Percentiles rank a stretch among this genome's conserved stretches.
phyloP scores from a whole-genome alignment of 2,888 invertebrate species.

The Alitta virens region DNA sequence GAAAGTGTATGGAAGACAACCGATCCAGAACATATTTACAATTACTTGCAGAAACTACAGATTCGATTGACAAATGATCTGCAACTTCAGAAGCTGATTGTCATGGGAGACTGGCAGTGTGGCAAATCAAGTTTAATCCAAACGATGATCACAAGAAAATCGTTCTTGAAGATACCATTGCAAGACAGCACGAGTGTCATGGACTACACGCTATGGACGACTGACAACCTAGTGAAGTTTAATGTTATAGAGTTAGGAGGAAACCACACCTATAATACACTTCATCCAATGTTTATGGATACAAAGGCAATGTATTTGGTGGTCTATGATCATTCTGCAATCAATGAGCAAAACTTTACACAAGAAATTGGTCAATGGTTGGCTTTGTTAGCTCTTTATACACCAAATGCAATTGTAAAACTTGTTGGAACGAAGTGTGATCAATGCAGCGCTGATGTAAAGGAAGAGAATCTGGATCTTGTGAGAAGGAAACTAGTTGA shows the following conservation, averaged over 20 bases:
- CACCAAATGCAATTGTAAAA: constrained; percentile 50
- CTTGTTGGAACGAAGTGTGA: constrained; percentile 51
- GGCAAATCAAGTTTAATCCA: constrained; percentile 51
- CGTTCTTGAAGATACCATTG: constrained; percentile 33
- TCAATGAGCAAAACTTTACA: constrained; percentile 35
- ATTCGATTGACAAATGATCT: constrained; percentile 50
- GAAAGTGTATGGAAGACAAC: constrained; percentile 53
- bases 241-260: constrained; percentile 50
- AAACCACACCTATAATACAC: constrained; percentile 39
- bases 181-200: constrained; percentile 39
- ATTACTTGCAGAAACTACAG: constrained; percentile 41
- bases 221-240: constrained; percentile 49
- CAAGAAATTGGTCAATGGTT: constrained; percentile 46
- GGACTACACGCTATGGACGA: constrained; percentile 43
- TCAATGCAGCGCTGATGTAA: constrained; percentile 21
- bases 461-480: constrained; percentile 8
- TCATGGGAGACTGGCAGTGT: constrained; percentile 46
- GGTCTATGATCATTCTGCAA: constrained; percentile 43
- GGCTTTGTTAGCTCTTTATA: constrained; percentile 38
- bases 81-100: constrained; percentile 47
- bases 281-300: constrained; percentile 45
- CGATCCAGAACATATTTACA: constrained; percentile 46
- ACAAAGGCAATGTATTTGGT: constrained; percentile 42
- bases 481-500: constrained; percentile 34
- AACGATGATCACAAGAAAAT: constrained; percentile 41